Evolutionary conservation across 2,113 vertebrate species (phyloP), one percentile per base, ranked within the genome.

Genomic region (Grammomys surdaster): DNA sequence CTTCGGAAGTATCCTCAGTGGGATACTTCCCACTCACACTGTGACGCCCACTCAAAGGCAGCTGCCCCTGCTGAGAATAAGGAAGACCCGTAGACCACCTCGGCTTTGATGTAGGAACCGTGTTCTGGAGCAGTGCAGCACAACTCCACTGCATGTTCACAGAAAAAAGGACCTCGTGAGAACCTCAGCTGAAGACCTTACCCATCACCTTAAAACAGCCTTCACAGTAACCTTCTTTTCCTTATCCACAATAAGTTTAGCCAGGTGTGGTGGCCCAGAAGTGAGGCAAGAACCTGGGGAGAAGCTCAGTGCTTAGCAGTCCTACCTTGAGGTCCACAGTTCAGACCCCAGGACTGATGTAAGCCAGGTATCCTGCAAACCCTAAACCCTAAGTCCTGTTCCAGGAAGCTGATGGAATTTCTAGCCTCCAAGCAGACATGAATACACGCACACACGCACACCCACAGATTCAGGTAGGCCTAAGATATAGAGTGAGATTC

Each of bases 191-290:
- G 56, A 60, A 60, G 80, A 28, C 48, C 72, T 36, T 48, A 54
- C 51, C 17, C n/a, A 89, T 40, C 63, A 84, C 76, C 92, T 94
- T 51, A 77, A 95, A 95, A 67, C 28, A 56, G 63, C 19, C 48
- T 72, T 95, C 84, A 87, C 28, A 24, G 14, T 76, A 63, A 46
- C 51, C 40, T 60, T 56, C 40, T 43, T 72, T 73, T 54, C 54
- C 54, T 40, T 40, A 40, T 40, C 2, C 4, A 28, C 46, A 67
- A 19, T 65, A 67, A 12, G 31, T 86, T 31, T 87, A 67, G 40
- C 19, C 65, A 87, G 46, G 19, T 43, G 19, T 51, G 28, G 31
- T 51, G 31, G 46, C 65, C 46, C 65, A 70, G 65, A 51, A 24
- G 26, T 6, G n/a, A 65, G 24, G 81, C n/a, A 11, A 26, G 81